Evolutionary conservation across 2,797 vertebrate genomes (phyloP).

Genomic region (Aldrovandia affinis): DNA sequence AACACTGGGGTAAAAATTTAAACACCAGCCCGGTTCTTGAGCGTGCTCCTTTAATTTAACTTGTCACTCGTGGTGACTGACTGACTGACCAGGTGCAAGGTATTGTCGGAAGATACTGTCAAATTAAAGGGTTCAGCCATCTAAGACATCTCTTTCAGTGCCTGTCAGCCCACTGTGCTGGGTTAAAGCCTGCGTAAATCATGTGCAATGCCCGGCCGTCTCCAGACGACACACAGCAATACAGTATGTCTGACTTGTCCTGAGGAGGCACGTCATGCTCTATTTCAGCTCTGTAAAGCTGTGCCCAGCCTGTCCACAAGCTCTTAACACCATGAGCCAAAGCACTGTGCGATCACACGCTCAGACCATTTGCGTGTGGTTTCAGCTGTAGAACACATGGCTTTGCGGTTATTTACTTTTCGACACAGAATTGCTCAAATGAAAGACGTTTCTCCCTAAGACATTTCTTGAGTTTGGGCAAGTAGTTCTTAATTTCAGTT

Average conservation of each 20-base stretch:
- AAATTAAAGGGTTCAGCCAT: not conserved
- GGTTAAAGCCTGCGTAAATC: constrained; percentile 40
- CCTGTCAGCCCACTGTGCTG: constrained; percentile 37
- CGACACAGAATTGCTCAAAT: not conserved
- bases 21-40: too few species aligned
- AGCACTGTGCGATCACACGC: not conserved
- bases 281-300: too few species aligned
- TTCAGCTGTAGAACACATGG: too few species aligned
- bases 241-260: constrained; percentile 47
- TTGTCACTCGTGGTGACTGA: too few species aligned
- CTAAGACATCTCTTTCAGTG: not conserved
- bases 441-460: not conserved
- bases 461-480: not conserved
- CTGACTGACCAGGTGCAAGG: not conserved
- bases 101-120: not conserved
- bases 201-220: constrained; percentile 27
- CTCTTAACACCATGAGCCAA: not conserved
- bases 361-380: too few species aligned
- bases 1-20: too few species aligned
- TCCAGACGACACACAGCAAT: constrained; percentile 45
- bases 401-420: too few species aligned
- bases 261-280: too few species aligned
- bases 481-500: not conserved
- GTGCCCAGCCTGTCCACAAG: too few species aligned
- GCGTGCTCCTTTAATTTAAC: too few species aligned